These are phyloP conservation scores for Gavialis gangeticus DNA, from an alignment of 2,113 vertebrate species.

Conservation along the genomic window DNA sequence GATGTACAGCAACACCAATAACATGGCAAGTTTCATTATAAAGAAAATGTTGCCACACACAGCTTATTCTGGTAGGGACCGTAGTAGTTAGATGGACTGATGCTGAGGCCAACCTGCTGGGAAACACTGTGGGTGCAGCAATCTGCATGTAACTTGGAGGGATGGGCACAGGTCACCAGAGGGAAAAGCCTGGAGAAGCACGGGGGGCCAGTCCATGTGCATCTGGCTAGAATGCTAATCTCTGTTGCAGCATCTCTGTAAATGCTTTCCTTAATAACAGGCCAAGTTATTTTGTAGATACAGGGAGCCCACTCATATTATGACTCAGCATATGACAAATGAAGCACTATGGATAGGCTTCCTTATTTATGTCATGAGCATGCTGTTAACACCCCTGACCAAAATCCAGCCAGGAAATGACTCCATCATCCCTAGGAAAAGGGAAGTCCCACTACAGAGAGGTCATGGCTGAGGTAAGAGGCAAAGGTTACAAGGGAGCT, in stretches of 20 bases:
- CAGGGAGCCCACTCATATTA: too few species aligned
- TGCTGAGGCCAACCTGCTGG: conserved; percentile 21
- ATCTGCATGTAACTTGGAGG: not conserved
- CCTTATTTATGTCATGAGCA: not conserved
- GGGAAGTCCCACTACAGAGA: not conserved
- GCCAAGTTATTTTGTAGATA: too few species aligned
- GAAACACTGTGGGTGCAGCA: not conserved
- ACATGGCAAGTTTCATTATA: not conserved
- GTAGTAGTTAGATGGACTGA: not conserved
- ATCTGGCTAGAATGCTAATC: too few species aligned
- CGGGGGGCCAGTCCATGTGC: too few species aligned
- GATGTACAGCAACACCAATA: conserved; percentile 14
- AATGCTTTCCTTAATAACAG: too few species aligned
- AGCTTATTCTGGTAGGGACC: conserved; percentile 33
- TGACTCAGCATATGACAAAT: too few species aligned
- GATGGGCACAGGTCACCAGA: too few species aligned
- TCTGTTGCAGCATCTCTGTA: too few species aligned
- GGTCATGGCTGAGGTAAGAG: not conserved
- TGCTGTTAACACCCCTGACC: not conserved
- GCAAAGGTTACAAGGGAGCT: not conserved
- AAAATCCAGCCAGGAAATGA: not conserved
- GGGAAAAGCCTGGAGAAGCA: too few species aligned
- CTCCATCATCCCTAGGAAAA: not conserved
- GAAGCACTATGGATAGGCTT: not conserved
- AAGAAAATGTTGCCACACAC: not conserved